Evolutionary conservation across 2,113 vertebrate genomes (phyloP).

Genomic region (Notarius lentiginosus): DNA sequence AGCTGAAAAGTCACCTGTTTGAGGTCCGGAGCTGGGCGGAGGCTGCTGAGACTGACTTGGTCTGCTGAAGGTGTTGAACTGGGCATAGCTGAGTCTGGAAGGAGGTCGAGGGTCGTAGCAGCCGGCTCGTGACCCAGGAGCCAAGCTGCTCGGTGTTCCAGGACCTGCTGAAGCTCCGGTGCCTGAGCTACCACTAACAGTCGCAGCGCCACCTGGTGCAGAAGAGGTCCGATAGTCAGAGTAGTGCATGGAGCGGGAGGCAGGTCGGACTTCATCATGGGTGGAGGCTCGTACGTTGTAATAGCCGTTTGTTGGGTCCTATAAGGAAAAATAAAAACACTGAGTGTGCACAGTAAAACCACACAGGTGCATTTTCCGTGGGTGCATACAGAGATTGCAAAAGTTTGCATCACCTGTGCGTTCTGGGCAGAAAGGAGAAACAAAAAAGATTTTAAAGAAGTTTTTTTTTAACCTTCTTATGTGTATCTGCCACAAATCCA

Average conservation of each 20-base stretch:
- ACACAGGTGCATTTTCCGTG: background rate
- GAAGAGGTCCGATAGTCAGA: conserved; percentile 82
- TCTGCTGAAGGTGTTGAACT: conserved; percentile 87
- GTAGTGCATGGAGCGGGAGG: conserved; percentile 88
- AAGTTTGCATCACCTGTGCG: background rate
- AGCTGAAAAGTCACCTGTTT: conserved; percentile 69
- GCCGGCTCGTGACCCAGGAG: conserved; percentile 69
- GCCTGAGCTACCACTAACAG: conserved; percentile 69
- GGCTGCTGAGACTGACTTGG: conserved; percentile 71
- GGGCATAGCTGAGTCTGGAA: conserved; percentile 91
- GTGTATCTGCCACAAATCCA: background rate
- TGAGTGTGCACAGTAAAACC: background rate
- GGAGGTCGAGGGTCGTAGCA: conserved; percentile 88
- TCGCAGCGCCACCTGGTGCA: conserved; percentile 72
- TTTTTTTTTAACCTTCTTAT: background rate
- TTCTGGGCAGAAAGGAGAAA: background rate
- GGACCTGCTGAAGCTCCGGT: conserved; percentile 69
- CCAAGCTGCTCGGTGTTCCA: conserved; percentile 71
- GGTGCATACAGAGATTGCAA: background rate
- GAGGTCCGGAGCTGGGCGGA: conserved; percentile 62
- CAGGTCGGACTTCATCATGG: conserved; percentile 85
- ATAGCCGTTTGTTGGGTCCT: conserved; percentile 97
- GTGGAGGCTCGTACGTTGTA: conserved; percentile 89
- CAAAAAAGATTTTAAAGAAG: background rate
- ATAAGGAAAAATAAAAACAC: conserved; percentile 55